These are phyloP conservation scores for Euclidia mi DNA, from an alignment of 2,888 invertebrate species.

Conservation along the genomic window DNA sequence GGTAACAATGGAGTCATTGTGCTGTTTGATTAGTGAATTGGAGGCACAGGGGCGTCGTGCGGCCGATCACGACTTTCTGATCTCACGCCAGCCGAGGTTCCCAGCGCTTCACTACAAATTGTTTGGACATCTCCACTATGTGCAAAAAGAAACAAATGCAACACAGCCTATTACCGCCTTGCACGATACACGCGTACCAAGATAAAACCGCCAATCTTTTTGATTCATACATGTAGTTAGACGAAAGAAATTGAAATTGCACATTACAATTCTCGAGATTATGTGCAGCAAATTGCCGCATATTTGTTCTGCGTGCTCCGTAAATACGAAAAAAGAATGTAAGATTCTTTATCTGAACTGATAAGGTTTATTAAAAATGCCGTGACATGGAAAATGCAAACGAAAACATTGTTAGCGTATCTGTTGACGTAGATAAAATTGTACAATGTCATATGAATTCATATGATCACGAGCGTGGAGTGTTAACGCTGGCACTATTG, in stretches of 20 bases:
- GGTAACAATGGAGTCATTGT: conserved; percentile 82
- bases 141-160: conserved; percentile 62
- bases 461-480: conserved; percentile 51
- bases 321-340: conserved; percentile 9
- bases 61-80: conserved; percentile 81
- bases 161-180: conserved; percentile 42
- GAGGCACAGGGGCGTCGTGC: conserved; percentile 76
- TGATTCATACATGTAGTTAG: conserved; percentile 24
- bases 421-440: conserved; percentile 58
- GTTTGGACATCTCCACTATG: conserved; percentile 66
- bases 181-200: conserved; percentile 46
- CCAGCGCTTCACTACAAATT: conserved; percentile 76
- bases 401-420: conserved; percentile 42
- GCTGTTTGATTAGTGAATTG: conserved; percentile 80
- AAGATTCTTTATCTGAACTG: conserved; percentile 25
- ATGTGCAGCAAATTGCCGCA: conserved; percentile 29
- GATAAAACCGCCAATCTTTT: conserved; percentile 38
- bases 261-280: conserved; percentile 37
- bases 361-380: conserved; percentile 20
- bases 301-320: conserved; percentile 31
- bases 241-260: conserved; percentile 38
- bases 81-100: conserved; percentile 77
- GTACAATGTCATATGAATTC: conserved; percentile 64
- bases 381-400: conserved; percentile 30
- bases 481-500: conserved; percentile 55